Evolutionary conservation across 2,113 vertebrate species (phyloP).

Genomic region (Conger conger): DNA sequence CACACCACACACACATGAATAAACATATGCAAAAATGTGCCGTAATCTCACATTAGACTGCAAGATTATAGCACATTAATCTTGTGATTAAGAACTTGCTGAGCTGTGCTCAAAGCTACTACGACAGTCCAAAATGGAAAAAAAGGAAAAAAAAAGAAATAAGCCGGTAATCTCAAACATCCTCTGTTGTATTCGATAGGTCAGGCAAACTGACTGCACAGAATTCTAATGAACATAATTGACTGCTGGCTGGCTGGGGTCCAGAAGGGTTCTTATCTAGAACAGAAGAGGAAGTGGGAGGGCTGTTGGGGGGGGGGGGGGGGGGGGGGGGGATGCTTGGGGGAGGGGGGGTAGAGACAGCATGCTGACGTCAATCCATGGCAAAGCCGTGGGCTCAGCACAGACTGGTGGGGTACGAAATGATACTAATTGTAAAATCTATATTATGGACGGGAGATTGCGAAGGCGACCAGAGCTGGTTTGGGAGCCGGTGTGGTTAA

Average conservation of each 20-base stretch:
- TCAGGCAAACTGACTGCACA: not conserved
- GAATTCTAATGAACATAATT: slow-evolving; percentile 11
- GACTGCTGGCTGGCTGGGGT: not conserved
- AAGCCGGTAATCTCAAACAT: not conserved
- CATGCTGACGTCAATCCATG: not conserved
- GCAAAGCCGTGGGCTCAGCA: not conserved
- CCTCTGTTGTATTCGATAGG: not conserved
- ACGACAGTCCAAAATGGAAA: not conserved
- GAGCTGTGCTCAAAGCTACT: not conserved
- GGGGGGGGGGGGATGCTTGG: no score
- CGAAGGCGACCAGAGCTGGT: not conserved
- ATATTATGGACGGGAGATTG: not conserved
- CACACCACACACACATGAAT: not conserved
- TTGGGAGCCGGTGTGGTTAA: not conserved
- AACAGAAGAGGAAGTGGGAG: not conserved
- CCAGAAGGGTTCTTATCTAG: not conserved
- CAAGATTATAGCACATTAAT: no score
- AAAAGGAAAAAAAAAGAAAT: not conserved
- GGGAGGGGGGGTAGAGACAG: not conserved
- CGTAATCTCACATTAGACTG: not conserved
- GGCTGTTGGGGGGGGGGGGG: not conserved
- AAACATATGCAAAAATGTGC: not conserved
- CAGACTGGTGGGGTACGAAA: not conserved
- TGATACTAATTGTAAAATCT: not conserved
- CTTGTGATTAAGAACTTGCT: no score